phyloP scores from a whole-genome alignment of 2,113 vertebrate species.

The Oxyruncus cristatus region DNA sequence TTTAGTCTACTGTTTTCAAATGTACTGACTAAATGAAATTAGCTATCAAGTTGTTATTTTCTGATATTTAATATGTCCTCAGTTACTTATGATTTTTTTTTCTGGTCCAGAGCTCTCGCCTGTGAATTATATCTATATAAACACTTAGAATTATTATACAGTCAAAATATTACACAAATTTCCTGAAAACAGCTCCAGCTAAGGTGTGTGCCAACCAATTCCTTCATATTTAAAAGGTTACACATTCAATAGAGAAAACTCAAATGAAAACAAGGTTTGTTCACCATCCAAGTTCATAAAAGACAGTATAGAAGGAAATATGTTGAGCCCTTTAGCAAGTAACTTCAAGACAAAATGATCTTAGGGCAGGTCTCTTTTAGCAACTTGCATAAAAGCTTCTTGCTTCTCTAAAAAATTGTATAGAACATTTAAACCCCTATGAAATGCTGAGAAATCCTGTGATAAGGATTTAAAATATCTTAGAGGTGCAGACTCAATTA shows the following conservation, averaged over 20 bases:
- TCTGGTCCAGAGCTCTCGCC: not conserved
- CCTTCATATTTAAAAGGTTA: slow-evolving; percentile 15
- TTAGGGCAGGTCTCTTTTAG: not conserved
- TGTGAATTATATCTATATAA: not conserved
- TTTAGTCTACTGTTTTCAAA: not conserved
- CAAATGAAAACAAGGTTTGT: not conserved
- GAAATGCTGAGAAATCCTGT: not conserved
- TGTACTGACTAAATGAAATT: not conserved
- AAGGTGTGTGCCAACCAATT: not conserved
- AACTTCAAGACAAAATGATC: not conserved
- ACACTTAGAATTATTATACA: not conserved
- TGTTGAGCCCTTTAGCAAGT: not conserved
- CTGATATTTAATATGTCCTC: not conserved
- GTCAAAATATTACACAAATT: not conserved
- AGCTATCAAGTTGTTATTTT: not conserved
- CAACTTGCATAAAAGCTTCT: not conserved
- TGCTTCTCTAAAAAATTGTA: not conserved
- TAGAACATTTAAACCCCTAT: not conserved
- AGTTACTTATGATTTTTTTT: not conserved
- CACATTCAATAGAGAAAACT: not conserved
- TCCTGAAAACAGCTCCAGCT: not conserved
- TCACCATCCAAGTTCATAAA: not conserved
- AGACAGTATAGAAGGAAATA: not conserved
- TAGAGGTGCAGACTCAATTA: not conserved
- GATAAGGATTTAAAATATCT: not conserved